These are phyloP conservation scores for Phoxinus phoxinus DNA, from an alignment of 2,113 vertebrate genomes.

Conservation along the genomic window DNA sequence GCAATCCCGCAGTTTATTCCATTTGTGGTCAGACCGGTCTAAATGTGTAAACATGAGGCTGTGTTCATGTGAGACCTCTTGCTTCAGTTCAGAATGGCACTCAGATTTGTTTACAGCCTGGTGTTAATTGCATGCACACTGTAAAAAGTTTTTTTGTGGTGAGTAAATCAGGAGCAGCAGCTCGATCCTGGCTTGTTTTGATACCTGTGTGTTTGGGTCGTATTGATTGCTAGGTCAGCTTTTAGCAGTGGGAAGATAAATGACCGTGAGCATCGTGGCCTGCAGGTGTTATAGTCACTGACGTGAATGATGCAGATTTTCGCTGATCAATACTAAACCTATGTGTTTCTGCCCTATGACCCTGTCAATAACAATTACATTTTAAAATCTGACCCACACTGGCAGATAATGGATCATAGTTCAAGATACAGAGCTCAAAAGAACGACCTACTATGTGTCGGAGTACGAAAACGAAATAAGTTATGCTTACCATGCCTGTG, in stretches of 20 bases:
- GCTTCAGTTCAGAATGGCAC: neutral
- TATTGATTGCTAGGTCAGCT: constrained; percentile 53
- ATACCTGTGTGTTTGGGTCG: constrained; percentile 21
- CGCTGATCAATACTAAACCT: constrained; percentile 53
- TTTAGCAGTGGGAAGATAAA: constrained; percentile 57
- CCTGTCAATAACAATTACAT: constrained; percentile 49
- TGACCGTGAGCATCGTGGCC: constrained; percentile 10
- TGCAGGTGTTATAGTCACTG: constrained; percentile 38
- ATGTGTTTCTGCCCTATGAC: constrained; percentile 41
- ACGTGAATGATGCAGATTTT: constrained; percentile 59
- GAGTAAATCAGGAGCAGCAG: constrained; percentile 43
- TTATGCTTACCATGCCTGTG: neutral
- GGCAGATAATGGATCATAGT: constrained; percentile 16
- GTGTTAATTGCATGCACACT: constrained; percentile 35
- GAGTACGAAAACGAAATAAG: neutral
- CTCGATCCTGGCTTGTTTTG: constrained; percentile 21
- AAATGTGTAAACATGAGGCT: neutral
- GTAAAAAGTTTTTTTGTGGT: constrained; percentile 35
- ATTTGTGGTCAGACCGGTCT: neutral
- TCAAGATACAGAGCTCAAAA: neutral
- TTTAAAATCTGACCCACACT: constrained; percentile 47
- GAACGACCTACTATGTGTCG: neutral
- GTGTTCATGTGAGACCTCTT: neutral
- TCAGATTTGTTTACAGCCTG: constrained; percentile 27
- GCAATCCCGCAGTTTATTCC: neutral